phyloP scores from a whole-genome alignment of 1,140 invertebrate species.

The Camponotus pennsylvanicus region DNA sequence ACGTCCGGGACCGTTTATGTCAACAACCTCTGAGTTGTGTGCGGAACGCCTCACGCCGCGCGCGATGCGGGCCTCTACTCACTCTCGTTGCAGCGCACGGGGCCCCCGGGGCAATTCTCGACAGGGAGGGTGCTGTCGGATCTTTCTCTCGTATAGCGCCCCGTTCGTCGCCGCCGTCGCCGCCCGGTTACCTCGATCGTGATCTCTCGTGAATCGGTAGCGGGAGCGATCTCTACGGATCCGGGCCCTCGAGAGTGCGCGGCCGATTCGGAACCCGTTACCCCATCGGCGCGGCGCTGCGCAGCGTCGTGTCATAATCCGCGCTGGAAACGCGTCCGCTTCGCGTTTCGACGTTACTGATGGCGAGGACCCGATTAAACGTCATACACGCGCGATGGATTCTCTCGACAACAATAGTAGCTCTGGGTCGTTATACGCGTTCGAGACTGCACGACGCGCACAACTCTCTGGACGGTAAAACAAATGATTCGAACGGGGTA shows the following conservation, averaged over 20 bases:
- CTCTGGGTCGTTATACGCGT: not conserved
- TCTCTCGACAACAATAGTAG: slow-evolving; percentile 3
- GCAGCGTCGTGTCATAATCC: slow-evolving; percentile 1
- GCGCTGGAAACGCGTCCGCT: not conserved
- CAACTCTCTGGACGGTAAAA: not conserved
- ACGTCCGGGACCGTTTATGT: slow-evolving; percentile 75
- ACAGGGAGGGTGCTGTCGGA: slow-evolving; percentile 63
- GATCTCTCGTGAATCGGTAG: slow-evolving; percentile 58
- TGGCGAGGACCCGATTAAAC: not conserved
- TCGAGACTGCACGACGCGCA: not conserved
- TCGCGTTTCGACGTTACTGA: slow-evolving; percentile 5
- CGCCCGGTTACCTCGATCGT: slow-evolving; percentile 46
- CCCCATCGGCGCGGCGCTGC: not conserved
- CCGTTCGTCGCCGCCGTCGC: not conserved
- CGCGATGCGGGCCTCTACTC: slow-evolving; percentile 68
- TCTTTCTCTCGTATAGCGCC: slow-evolving; percentile 63
- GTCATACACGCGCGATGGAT: not conserved
- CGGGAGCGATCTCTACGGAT: slow-evolving; percentile 55
- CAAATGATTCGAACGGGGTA: not conserved
- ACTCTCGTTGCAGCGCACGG: slow-evolving; percentile 69
- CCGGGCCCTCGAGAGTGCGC: not conserved
- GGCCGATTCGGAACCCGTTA: slow-evolving; percentile 48
- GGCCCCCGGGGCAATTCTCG: slow-evolving; percentile 71
- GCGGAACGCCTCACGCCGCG: slow-evolving; percentile 71
- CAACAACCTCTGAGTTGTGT: slow-evolving; percentile 77